Base-by-base conservation (phyloP, 2,797 vertebrate species). In the Alcedo quadribrachys region DNA sequence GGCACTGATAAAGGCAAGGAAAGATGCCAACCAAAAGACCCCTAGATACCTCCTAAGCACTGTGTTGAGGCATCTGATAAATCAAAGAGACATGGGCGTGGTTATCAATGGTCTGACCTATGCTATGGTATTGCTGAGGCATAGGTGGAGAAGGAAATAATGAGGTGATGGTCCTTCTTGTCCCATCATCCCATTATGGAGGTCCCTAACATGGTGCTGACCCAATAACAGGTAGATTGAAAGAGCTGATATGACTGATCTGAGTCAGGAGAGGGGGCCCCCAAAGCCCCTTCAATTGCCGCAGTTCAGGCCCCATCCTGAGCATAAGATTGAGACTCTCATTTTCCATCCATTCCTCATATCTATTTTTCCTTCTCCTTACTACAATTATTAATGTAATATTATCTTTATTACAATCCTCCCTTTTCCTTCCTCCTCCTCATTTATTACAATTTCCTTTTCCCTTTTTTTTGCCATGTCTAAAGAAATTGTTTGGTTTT, bases 91-190 rank as follows among this genome's bases (percentile, higher is more conserved):
- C 0, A 0, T 30, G n/a, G 51, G 60, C 45, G 54, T 2, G 37
- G 42, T 12, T 43, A 7, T 5, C 80, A 9, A 1, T 4, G 54
- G 24, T 21, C 16, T 37, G 50, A 0, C 15, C 11, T 7, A 35
- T 4, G 65, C 3, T 4, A 51, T 2, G n/a, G 40, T 51, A 12
- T 1, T 22, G 69, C 62, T 60, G 80, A 27, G n/a, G 21, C 2
- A 6, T 18, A 58, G 9, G 3, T 0, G 0, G 30, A 54, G 43
- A 28, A 45, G 57, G 67, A 66, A 54, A 46, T 13, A 3, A 21
- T 3, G 55, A 74, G 40, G 21, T 51, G 32, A n/a, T 22, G 53
- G 11, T 42, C 12, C 25, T 33, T 22, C 18, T 37, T 46, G n/a
- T 28, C 20, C 27, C 60, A 16, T 21, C 28, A 35, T 3, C 28